Base-by-base conservation (phyloP, 2,113 vertebrate genomes). In the Daboia siamensis region DNA sequence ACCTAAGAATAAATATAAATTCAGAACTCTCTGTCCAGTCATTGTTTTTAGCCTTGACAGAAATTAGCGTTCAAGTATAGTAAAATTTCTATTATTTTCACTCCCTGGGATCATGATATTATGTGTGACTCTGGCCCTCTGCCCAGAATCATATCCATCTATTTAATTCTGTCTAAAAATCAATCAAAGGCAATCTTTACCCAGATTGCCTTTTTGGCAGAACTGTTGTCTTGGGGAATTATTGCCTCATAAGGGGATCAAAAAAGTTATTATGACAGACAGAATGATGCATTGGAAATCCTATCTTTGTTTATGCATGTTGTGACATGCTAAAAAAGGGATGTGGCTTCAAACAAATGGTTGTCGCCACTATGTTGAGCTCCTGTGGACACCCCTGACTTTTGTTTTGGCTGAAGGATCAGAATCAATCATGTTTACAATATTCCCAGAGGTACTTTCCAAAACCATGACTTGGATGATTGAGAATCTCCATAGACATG, bases 51-150 rank as follows among this genome's bases (percentile, higher is more conserved):
- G 93, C 94, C 95, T 93, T 54, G 92, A 86, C 90, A 91, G 89
- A 93, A 91, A 95, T 96, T 95, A 93, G 95, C 94, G 90, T 85
- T 93, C 96, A 96, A 97, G 95, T 94, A 96, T 91, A 91, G 92
- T 95, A 69, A 90, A 86, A 55, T n/a, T 39, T 94, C 92, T 96
- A 96, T 97, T 94, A 96, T 96, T 97, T 97, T 97, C 94, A 93
- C 94, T 96, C 95, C 97, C 96, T 97, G 96, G 23, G 96, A 94
- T 97, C 96, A 97, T 95, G 96, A 97, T 97, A 97, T 96, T 96
- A 95, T 94, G 93, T 94, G 88, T 86, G 56, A 90, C 3, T 3
- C 80, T 90, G 92, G 92, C 92, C 80, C 23, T 86, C 46, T 93
- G 92, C 92, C 92, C 92, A 93, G 91, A 89, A 93, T 54, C 74